Base-by-base conservation (phyloP, 2,888 invertebrate genomes). In the Lissocephala sabroskyi region DNA sequence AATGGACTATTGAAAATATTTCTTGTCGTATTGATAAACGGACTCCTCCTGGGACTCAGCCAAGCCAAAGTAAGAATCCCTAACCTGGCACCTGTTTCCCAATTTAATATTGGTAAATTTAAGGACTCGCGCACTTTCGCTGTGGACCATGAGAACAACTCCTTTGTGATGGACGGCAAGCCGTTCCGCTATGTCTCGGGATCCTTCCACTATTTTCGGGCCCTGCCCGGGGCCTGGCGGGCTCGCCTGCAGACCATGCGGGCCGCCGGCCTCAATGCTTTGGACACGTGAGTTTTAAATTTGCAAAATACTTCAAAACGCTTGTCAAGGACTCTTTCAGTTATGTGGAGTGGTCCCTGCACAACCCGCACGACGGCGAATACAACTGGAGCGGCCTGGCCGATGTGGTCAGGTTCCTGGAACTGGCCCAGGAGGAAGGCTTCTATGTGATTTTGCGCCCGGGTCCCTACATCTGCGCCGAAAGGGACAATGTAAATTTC, bases 401-500 rank as follows among this genome's bases (percentile, higher is more conserved):
- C 11, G 89, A 94, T 79, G 86, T 95, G 54, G 89, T 86, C 3
- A 83, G 86, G 36, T 96, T 93, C 79, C 84, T 95, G 9, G 84
- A 89, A 70, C 85, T 88, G 6, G 96, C 96, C 0, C 88, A 92
- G 52, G 89, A 92, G 59, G 91, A 92, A 78, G 93, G 90, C 26
- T 86, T 97, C 14, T 86, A 91, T n/a, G 94, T 95, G 0, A 87
- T 96, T 18, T 83, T 97, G 1, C 86, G 97, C 18, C 91, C 94
- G 0, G 97, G 97, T 0, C 97, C 97, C 0, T 97, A 95, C 74
- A 96, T 97, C 62, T 95, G 95, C 82, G 95, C 93, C 6, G 97
- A 97, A 85, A 89, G 95, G 84, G 96, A 97, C 67, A 85, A 89
- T 82, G 89, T 88, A 79, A 62, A 62, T 42, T 1, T 16, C 36